Evolutionary conservation across 1,140 invertebrate genomes (phyloP), one percentile per base, ranked within the genome.

Genomic region (Pogonomyrmex barbatus): DNA sequence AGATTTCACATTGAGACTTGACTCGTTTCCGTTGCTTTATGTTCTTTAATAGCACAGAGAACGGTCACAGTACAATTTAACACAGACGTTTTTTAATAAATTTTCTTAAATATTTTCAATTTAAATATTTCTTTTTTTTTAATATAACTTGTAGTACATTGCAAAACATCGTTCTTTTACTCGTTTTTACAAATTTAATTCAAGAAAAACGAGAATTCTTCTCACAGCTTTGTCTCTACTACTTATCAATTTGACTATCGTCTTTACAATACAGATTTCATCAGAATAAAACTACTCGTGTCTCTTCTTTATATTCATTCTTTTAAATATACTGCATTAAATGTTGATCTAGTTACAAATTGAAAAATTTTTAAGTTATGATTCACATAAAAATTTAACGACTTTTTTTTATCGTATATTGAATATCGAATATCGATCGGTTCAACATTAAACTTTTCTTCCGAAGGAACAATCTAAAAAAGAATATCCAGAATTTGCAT

Each of bases 281-380:
- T 71, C 36, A 52, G 17, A 54, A 52, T 54, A 1, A 52, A n/a
- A n/a, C 30, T 17, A 71, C 0, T 71, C 8, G 33, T 1, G 24
- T 24, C 24, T 24, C 33, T 39, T 2, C 2, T 65, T 52, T 52
- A 36, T 36, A 36, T 71, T 52, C 14, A 24, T 24, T 5, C 17
- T 36, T 54, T 36, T 36, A 9, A 5, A 24, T 39, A 3, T 36
- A 9, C 50, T 30, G 45, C 60, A 82, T 45, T 14, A 24, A 52
- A 68, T 62, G 70, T 54, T 54, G 84, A 88, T 81, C 68, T 88
- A 81, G 70, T 88, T 88, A 82, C 17, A 81, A 62, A 88, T 86
- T 45, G 8, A 45, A 45, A 67, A 10, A 10, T 65, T n/a, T 24
- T 10, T 10, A 47, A 67, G 17, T 24, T 67, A 67, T 45, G 10